Conservation (phyloP, 2,888 invertebrate genomes). For the Bugula neritina region DNA sequence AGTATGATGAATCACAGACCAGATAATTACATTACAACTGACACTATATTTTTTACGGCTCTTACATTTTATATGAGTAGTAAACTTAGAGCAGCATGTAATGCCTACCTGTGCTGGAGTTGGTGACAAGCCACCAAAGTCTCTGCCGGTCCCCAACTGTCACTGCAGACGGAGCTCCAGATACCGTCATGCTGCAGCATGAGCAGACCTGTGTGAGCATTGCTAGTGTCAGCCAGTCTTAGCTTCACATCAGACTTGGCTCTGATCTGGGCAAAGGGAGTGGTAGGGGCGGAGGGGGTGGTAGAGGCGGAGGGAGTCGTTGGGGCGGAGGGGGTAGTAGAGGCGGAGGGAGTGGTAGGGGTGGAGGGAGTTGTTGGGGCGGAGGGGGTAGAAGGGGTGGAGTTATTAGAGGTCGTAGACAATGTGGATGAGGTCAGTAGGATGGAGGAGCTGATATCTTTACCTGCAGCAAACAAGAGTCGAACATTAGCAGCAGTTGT, state of each 20-base stretch:
- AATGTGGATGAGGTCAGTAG: no score
- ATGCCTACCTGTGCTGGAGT: conserved; percentile 51
- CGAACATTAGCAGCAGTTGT: neutral
- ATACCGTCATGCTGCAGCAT: neutral
- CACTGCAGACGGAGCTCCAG: conserved; percentile 59
- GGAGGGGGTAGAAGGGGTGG: neutral
- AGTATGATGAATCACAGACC: no score
- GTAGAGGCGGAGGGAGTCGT: neutral
- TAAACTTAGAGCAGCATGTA: no score
- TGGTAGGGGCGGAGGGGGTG: neutral
- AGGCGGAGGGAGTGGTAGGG: neutral
- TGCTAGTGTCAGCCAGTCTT: neutral
- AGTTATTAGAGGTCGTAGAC: neutral
- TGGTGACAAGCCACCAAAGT: conserved; percentile 58
- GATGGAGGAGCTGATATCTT: no score
- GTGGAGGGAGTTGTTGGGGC: neutral
- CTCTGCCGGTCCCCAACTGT: conserved; percentile 56
- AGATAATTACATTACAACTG: no score
- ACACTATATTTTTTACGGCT: no score
- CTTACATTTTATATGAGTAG: no score
- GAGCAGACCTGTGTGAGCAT: neutral
- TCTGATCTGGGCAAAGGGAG: no score
- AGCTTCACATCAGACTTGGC: neutral
- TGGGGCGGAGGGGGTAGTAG: neutral
- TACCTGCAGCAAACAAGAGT: no score